Evolutionary conservation across 2,113 vertebrate species (phyloP).

Genomic region (Macquaria australasica): DNA sequence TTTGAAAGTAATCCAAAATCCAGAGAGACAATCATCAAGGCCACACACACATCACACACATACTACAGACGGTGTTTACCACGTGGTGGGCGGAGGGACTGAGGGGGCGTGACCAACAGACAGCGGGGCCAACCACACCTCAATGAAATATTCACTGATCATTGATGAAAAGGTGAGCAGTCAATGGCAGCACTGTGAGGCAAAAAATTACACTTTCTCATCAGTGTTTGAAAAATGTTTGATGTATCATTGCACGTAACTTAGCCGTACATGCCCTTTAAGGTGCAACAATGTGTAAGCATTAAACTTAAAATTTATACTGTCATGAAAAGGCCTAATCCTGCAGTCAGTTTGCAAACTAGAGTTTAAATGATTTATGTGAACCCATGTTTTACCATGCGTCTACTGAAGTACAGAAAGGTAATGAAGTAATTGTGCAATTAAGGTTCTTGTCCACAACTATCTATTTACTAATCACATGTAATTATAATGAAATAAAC

Average conservation of each 20-base stretch:
- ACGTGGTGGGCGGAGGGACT: slow-evolving; percentile 38
- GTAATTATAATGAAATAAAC: background rate
- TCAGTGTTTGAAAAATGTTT: background rate
- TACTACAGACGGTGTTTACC: slow-evolving; percentile 37
- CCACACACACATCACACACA: slow-evolving; percentile 43
- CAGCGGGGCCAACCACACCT: slow-evolving; percentile 12
- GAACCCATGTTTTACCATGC: background rate
- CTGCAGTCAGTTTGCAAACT: background rate
- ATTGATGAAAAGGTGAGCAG: slow-evolving; percentile 21
- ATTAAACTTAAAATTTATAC: background rate
- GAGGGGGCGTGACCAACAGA: slow-evolving; percentile 47
- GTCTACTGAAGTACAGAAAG: background rate
- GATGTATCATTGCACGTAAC: background rate
- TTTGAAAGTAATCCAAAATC: slow-evolving; percentile 71
- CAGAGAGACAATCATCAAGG: slow-evolving; percentile 64
- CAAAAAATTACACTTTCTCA: background rate
- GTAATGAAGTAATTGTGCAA: background rate
- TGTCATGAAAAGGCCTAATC: background rate
- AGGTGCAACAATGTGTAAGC: background rate
- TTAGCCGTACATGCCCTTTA: background rate
- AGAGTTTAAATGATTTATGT: background rate
- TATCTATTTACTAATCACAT: background rate
- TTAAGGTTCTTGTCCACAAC: background rate
- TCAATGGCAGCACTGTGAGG: background rate
- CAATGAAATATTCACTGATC: slow-evolving; percentile 36